A percentile compares a stretch with the other conserved stretches of the same genome.
These are phyloP conservation scores for Aphaenogaster floridana DNA, from an alignment of 1,140 invertebrate genomes.

Conservation along the genomic window DNA sequence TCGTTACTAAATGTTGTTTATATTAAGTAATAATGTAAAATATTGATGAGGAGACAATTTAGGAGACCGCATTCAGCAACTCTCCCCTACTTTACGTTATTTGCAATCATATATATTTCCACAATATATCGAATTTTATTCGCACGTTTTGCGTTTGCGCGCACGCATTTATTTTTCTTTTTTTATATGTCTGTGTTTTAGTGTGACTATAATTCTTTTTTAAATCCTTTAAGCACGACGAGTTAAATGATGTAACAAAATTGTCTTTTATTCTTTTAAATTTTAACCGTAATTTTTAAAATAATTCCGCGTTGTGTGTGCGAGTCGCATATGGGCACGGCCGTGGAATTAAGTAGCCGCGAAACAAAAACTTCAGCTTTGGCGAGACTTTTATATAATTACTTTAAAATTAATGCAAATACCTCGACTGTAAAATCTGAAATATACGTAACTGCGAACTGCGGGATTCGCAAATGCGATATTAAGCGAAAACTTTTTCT, in stretches of 20 bases:
- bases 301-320: neutral
- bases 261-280: constrained; percentile 12
- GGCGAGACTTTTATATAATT: constrained; percentile 40
- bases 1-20: too few relatives aligned
- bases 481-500: constrained; percentile 63
- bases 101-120: neutral
- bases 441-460: constrained; percentile 50
- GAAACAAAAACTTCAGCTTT: constrained; percentile 37
- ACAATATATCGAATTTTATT: neutral
- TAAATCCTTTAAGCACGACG: neutral
- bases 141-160: neutral
- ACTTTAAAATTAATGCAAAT: constrained; percentile 60
- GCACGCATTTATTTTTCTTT: neutral
- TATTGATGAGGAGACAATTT: too few relatives aligned
- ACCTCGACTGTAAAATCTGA: constrained; percentile 40
- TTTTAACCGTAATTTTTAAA: constrained; percentile 26
- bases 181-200: neutral
- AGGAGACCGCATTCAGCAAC: too few relatives aligned
- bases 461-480: constrained; percentile 53
- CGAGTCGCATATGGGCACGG: neutral
- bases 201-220: neutral
- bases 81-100: neutral
- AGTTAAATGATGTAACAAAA: constrained; percentile 25
- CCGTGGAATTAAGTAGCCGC: constrained; percentile 21
- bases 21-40: too few relatives aligned